Base-by-base conservation (phyloP, 2,113 vertebrate species). In the Ancistrus triradiatus region DNA sequence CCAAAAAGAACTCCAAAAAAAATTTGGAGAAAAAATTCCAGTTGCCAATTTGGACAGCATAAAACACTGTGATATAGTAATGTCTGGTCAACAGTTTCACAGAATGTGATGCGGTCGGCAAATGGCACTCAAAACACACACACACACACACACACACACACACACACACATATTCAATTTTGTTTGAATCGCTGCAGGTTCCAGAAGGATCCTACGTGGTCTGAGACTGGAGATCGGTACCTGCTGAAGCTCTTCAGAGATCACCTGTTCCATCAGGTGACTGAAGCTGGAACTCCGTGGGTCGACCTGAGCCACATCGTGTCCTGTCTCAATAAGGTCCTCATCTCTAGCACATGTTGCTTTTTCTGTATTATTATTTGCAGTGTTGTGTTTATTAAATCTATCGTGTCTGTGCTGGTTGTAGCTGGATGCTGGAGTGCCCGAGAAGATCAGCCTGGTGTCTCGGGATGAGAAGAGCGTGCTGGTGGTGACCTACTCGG, bases 281-380 rank as follows among this genome's bases (percentile, higher is more conserved):
- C 96, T 25, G 96, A 99, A 87, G 90, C 95, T 1, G 95, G 95
- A 77, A 92, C 91, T 63, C 96, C 96, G 62, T 99, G 96, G 96
- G 94, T 98, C 62, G 96, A 98, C 86, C 92, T 99, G 85, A 97
- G 95, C 88, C 96, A 99, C 85, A 99, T 99, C 42, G 95, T 99
- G 79, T 95, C 94, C 84, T 99, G 96, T 90, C 94, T 99, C 89
- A 98, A 98, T 87, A 98, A 98, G 91, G 96, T 98, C 85, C 88
- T 81, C 22, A 25, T 53, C 28, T 9, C 2, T 13, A 37, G n/a
- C n/a, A 25, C 35, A 2, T 11, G 10, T 31, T 4, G 24, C 4
- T 37, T 37, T 6, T 22, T 14, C 6, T 6, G n/a, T 3, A 0
- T 4, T 35, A 17, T 24, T 27, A 25, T 42, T 9, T 55, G 21